Evolutionary conservation across 2,797 vertebrate species (phyloP), one percentile per base, ranked within the genome.

Genomic region (Danio kyathit): DNA sequence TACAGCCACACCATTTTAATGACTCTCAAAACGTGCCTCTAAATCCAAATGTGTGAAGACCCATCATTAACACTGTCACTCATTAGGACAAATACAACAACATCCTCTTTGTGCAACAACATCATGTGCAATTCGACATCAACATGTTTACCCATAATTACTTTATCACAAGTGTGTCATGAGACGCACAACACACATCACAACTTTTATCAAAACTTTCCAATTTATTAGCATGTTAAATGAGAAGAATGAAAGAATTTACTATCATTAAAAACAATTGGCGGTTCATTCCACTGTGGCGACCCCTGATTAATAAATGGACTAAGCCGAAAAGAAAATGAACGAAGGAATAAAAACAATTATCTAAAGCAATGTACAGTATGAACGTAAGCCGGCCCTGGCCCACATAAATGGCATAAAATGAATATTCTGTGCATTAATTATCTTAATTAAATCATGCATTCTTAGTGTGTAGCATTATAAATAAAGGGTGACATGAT

Each of bases 41-140:
- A 49, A 49, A 64, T 51, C 38, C 74, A 76, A 19, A 63, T 7
- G 66, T 79, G 66, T 79, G 57, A 79, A 76, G 6, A 76, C 60
- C 74, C 48, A 54, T 19, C 38, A 21, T 75, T 76, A 76, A 43
- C 60, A 64, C 29, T 1, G 40, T 17, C 52, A 48, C 51, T 54
- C 40, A 54, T 76, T 65, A 56, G 9, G 49, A 46, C 17, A 7
- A 77, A 38, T 19, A 51, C 51, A 73, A 61, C 57, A 44, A 64
- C 61, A 65, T 8, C 6, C 57, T 19, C 14, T 73, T 57, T 7
- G 6, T 29, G 10, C 38, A 21, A n/a, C 44, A 61, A 61, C 78
- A 59, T 69, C 41, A 59, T 19, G 41, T 17, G 52, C 41, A 11
- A 9, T 7, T 10, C 77, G 75, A 77, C 63, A 77, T 77, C 10